A percentile compares a stretch with the other conserved stretches of the same genome.
Conservation (phyloP, 2,797 vertebrate genomes). For the Selene dorsalis region DNA sequence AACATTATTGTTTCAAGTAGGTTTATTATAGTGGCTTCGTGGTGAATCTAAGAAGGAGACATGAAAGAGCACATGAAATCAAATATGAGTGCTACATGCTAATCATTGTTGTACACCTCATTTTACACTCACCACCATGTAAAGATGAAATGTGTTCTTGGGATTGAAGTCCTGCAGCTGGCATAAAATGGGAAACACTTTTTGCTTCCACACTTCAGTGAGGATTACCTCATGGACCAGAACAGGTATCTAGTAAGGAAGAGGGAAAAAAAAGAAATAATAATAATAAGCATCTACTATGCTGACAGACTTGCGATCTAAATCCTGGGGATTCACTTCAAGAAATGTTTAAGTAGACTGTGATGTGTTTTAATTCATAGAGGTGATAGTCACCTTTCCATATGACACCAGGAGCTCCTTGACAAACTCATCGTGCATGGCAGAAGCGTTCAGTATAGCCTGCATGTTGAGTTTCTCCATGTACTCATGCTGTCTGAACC, state of each 20-base stretch:
- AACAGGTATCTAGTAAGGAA: conserved; percentile 84
- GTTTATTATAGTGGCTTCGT: conserved; percentile 95
- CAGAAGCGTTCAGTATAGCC: conserved; percentile 89
- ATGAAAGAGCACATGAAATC: conserved; percentile 5
- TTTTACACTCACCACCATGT: conserved; percentile 91
- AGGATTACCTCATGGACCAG: conserved; percentile 92
- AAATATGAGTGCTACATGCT: background rate
- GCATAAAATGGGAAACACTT: conserved; percentile 92
- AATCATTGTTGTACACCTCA: background rate
- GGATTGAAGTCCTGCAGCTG: conserved; percentile 93
- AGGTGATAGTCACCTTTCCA: conserved; percentile 85
- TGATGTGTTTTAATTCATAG: background rate
- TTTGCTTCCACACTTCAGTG: conserved; percentile 95
- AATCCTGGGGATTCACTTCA: background rate
- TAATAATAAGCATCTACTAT: background rate
- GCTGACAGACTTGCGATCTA: background rate
- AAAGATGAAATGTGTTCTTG: conserved; percentile 91
- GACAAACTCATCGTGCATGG: conserved; percentile 88
- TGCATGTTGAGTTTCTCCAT: conserved; percentile 97
- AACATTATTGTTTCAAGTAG: conserved; percentile 95
- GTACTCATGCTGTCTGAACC: conserved; percentile 92
- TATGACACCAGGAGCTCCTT: conserved; percentile 90
- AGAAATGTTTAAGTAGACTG: background rate
- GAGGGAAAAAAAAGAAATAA: background rate
- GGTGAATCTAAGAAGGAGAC: conserved; percentile 85